These are phyloP conservation scores for Isotomurus palustris DNA, from an alignment of 2,888 invertebrate species.

Conservation along the genomic window DNA sequence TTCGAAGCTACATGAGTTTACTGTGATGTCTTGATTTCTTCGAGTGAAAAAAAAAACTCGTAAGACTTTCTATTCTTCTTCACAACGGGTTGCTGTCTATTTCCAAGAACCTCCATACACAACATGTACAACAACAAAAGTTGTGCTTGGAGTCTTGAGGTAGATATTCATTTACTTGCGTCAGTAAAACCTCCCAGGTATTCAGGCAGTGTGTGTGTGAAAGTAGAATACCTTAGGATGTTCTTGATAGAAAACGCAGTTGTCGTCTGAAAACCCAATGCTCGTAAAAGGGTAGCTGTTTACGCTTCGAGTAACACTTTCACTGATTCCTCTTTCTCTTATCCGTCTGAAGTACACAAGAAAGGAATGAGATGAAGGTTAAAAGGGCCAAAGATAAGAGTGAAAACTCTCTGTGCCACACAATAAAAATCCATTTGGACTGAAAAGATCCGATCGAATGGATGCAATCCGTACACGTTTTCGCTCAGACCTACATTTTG, in stretches of 20 bases:
- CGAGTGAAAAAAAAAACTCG: neutral
- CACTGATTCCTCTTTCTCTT: conserved; percentile 11
- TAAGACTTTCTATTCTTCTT: neutral
- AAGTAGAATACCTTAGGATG: neutral
- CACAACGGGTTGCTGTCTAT: too few relatives aligned
- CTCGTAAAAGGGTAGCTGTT: conserved; percentile 24
- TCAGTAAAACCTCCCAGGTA: neutral
- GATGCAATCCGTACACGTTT: too few relatives aligned
- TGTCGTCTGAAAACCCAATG: conserved; percentile 13
- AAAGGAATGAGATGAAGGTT: conserved; percentile 5
- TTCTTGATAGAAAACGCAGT: neutral
- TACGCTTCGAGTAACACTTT: conserved; percentile 31
- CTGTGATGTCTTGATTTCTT: neutral
- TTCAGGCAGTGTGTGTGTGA: neutral
- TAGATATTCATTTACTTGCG: conserved; percentile 1
- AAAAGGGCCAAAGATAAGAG: neutral
- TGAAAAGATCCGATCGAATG: too few relatives aligned
- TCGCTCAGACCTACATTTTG: too few relatives aligned
- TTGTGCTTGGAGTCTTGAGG: too few relatives aligned
- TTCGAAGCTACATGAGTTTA: too few relatives aligned
- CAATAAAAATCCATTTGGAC: conserved; percentile 8
- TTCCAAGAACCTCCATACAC: too few relatives aligned
- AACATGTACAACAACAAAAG: too few relatives aligned
- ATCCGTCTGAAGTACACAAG: neutral
- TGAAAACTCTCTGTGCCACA: conserved; percentile 7